Evolutionary conservation across 2,113 vertebrate species (phyloP), one percentile per base, ranked within the genome.

Genomic region (Grantiella picta): DNA sequence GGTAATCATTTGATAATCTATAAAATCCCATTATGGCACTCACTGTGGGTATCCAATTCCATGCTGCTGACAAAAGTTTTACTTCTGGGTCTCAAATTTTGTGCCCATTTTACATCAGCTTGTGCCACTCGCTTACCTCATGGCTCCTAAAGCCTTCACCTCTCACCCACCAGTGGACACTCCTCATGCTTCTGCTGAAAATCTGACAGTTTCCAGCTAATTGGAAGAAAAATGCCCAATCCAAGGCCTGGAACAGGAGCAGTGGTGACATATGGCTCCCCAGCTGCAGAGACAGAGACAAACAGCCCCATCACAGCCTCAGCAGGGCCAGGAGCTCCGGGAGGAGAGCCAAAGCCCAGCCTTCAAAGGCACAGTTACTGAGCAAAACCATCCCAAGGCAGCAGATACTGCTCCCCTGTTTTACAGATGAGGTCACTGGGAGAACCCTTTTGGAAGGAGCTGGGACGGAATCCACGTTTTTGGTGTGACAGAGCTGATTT

Each of bases 191-290:
- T 60, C 57, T 25, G 28, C 3, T 61, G 36, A 45, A 84, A 82
- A 54, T 11, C 27, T 28, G 49, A 60, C 65, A 24, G 23, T 68
- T 82, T 57, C 42, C 61, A 72, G 45, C 40, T 77, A 85, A 90
- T 27, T 69, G 90, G 82, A 93, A 92, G 94, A 80, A 76, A 94
- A 94, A 82, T 38, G n/a, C 40, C 70, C 25, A 31, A 64, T 69
- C 70, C 72, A 80, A 94, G 75, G 31, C 15, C 57, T 21, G 4
- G 7, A 77, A 53, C 31, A 61, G 28, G 15, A 79, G 85, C 29
- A 15, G 52, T 36, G 61, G 82, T 11, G 31, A 40, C 90, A 94
- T 38, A 49, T 45, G 87, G 90, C 72, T 94, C 56, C 90, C 86
- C 95, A 95, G 3, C 64, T 36, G 42, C 91, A 91, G 69, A 53